Base-by-base conservation (phyloP, 2,797 vertebrate genomes). In the Acomys russatus region DNA sequence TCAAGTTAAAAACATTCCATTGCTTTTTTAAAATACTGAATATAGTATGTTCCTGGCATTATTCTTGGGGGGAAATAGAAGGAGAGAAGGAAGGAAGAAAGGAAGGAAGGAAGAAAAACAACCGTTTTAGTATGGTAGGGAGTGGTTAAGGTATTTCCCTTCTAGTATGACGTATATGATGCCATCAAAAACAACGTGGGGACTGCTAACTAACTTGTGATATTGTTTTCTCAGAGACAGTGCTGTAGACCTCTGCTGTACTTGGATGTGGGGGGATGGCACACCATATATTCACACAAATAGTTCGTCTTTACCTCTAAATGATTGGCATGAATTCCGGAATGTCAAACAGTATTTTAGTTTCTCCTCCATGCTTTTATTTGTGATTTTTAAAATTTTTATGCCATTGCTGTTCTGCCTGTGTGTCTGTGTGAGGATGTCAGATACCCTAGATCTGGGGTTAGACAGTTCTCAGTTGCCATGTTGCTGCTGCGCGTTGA, bases 31-130 rank as follows among this genome's bases (percentile, higher is more conserved):
- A 18, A 91, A 84, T 44, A 51, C 61, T 88, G 28, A 90, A 89
- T 33, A 61, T 73, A 44, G 82, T 86, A 15, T 90, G 9, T 92
- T 83, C 12, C 74, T 94, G 38, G 51, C 73, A 63, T 93, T 76
- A 38, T 94, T 84, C 59, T 56, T 56, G 56, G 33, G 63, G 3
- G 49, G 86, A 82, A 38, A 49, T 51, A n/a, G 30, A 78, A 77
- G 25, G 3, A 68, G 14, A 10, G 11, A 17, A 17, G 33, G 6
- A 70, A 33, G 63, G 23, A 68, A n/a, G 9, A 17, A 68, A 6
- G 33, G 18, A 61, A 74, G 11, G 9, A 88, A 28, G 33, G 49
- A 63, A 63, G 28, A 51, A 63, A 49, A 33, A 22, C 44, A 49
- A 25, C 20, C 11, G 1, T 90, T 92, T 82, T 44, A 78, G 14